A percentile compares a stretch with the other conserved stretches of the same genome.
These are phyloP conservation scores for Plestiodon gilberti DNA, from an alignment of 2,113 vertebrate species.

Conservation along the genomic window DNA sequence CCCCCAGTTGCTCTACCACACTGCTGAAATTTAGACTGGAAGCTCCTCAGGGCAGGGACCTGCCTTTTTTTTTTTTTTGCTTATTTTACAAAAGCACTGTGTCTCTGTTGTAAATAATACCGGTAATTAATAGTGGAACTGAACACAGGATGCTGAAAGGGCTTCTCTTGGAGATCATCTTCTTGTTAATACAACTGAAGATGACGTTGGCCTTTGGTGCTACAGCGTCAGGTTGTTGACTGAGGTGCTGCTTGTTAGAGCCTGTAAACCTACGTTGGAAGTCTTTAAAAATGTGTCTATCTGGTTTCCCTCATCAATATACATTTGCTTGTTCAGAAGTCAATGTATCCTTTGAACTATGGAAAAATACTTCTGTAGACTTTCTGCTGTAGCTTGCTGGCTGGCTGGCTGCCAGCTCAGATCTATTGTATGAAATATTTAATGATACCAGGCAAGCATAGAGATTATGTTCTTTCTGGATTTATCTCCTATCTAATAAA, in stretches of 20 bases:
- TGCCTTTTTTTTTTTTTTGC: background rate
- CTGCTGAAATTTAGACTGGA: background rate
- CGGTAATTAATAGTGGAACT: too few relatives aligned
- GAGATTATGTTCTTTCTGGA: conserved; percentile 11
- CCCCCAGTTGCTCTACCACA: background rate
- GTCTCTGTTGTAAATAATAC: background rate
- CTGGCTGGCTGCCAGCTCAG: conserved; percentile 9
- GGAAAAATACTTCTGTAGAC: background rate
- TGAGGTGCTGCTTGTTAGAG: background rate
- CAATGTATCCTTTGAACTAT: background rate
- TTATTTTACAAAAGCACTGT: background rate
- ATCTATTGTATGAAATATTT: conserved; percentile 29
- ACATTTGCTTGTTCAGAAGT: conserved; percentile 11
- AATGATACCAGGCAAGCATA: background rate
- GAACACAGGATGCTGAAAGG: background rate
- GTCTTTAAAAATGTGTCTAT: background rate
- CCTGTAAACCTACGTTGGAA: background rate
- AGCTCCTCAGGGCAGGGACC: background rate
- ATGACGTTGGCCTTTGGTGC: background rate
- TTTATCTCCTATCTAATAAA: conserved; percentile 28
- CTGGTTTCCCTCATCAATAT: background rate
- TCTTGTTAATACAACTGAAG: background rate
- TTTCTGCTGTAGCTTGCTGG: background rate
- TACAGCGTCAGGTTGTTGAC: background rate
- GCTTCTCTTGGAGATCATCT: background rate